These are phyloP conservation scores for Euplexia lucipara DNA, from an alignment of 2,888 invertebrate species.

Conservation along the genomic window DNA sequence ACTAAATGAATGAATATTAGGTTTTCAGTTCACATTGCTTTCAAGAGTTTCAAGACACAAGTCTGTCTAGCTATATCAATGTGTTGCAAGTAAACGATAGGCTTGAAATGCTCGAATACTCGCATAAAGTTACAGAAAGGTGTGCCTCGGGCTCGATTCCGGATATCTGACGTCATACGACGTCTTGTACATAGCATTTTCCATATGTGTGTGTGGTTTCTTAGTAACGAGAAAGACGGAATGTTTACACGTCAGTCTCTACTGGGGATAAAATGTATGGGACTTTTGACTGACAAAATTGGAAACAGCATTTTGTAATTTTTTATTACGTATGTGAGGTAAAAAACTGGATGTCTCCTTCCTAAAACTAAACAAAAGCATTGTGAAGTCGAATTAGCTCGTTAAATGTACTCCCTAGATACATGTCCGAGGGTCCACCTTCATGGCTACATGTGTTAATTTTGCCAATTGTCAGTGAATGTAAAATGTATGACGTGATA, in stretches of 20 bases:
- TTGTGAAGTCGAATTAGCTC: slow-evolving; percentile 13
- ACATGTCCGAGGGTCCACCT: slow-evolving; percentile 11
- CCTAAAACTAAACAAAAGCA: slow-evolving; percentile 10
- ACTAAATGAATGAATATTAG: neutral
- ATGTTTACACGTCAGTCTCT: slow-evolving; percentile 6
- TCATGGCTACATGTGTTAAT: slow-evolving; percentile 29
- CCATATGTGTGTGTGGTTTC: slow-evolving; percentile 43
- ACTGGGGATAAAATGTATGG: neutral
- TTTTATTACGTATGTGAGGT: neutral
- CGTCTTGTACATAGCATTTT: slow-evolving; percentile 30
- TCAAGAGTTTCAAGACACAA: slow-evolving; percentile 8
- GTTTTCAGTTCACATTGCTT: neutral
- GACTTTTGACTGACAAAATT: neutral
- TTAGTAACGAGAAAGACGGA: slow-evolving; percentile 19
- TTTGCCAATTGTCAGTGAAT: slow-evolving; percentile 21
- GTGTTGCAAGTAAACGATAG: slow-evolving; percentile 15
- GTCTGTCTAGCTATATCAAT: slow-evolving; percentile 11
- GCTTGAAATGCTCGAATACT: slow-evolving; percentile 8
- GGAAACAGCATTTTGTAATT: neutral
- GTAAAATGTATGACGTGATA: slow-evolving; percentile 53
- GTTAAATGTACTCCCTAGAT: slow-evolving; percentile 24
- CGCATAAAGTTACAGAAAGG: slow-evolving; percentile 32
- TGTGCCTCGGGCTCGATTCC: slow-evolving; percentile 27
- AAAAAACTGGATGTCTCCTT: neutral
- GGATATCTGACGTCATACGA: slow-evolving; percentile 44